Percentiles rank a stretch among this genome's conserved stretches.
These are phyloP conservation scores for Acrobasis suavella DNA, from an alignment of 2,888 invertebrate genomes.

Conservation along the genomic window DNA sequence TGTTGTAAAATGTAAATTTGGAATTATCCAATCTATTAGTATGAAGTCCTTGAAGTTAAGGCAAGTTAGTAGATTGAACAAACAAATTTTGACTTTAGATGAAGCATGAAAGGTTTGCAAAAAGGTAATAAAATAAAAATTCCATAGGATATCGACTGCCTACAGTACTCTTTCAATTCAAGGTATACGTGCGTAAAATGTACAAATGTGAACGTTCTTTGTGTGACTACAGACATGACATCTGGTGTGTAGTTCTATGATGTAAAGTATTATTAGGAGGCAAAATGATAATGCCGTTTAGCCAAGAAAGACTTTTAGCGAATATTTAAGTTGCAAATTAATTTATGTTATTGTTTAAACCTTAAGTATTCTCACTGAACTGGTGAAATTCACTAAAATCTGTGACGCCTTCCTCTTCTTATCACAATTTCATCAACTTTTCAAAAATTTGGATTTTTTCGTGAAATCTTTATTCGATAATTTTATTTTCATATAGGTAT, in stretches of 20 bases:
- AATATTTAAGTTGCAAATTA: constrained; percentile 69
- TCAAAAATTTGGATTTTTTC: background rate
- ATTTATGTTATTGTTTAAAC: constrained; percentile 54
- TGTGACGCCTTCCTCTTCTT: background rate
- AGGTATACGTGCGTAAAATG: background rate
- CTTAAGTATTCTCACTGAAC: constrained; percentile 27
- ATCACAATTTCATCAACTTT: background rate
- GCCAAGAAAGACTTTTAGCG: constrained; percentile 76
- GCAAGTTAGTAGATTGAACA: no score
- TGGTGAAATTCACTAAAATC: constrained; percentile 25
- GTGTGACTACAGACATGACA: constrained; percentile 44
- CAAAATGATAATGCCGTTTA: constrained; percentile 58
- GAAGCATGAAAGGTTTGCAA: no score
- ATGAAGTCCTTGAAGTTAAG: no score
- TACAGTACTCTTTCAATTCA: background rate
- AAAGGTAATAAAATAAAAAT: no score
- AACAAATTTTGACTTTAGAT: no score
- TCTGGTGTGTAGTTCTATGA: constrained; percentile 48
- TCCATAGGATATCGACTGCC: background rate
- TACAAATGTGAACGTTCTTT: constrained; percentile 25
- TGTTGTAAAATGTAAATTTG: no score
- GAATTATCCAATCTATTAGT: no score
- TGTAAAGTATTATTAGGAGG: constrained; percentile 68
- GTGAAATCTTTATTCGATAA: background rate
- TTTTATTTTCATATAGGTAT: background rate